phyloP scores from a whole-genome alignment of 2,797 vertebrate genomes.

The Epinephelus coioides region DNA sequence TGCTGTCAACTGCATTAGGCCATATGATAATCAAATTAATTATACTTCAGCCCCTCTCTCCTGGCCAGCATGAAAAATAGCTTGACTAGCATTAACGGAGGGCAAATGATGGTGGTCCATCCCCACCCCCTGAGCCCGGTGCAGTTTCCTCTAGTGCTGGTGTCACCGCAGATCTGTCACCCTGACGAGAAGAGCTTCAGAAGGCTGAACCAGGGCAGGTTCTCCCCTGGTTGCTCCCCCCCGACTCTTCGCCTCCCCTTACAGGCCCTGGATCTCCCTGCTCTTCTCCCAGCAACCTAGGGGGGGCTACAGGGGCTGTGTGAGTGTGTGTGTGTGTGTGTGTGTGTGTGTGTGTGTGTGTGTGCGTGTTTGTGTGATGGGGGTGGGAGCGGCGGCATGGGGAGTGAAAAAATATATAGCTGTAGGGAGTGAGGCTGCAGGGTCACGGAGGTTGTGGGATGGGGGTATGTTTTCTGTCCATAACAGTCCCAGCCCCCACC shows the following conservation, averaged over 20 bases:
- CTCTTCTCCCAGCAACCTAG: constrained; percentile 74
- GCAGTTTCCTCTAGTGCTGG: constrained; percentile 85
- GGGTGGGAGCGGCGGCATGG: constrained; percentile 41
- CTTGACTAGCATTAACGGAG: constrained; percentile 87
- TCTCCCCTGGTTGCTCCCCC: constrained; percentile 81
- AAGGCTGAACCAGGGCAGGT: constrained; percentile 86
- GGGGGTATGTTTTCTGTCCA: constrained; percentile 84
- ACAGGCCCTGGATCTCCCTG: constrained; percentile 80
- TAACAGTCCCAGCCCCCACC: constrained; percentile 68
- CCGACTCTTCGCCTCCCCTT: background rate
- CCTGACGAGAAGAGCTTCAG: constrained; percentile 87
- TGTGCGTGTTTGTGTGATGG: constrained; percentile 48
- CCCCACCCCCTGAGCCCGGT: constrained; percentile 80
- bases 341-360: constrained; percentile 51
- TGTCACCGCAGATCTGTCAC: constrained; percentile 89
- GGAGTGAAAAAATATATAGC: constrained; percentile 74
- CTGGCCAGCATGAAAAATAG: constrained; percentile 83
- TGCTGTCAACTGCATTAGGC: constrained; percentile 88
- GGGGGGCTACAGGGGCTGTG: constrained; percentile 61
- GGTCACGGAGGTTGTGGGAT: constrained; percentile 77
- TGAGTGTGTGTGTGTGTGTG: constrained; percentile 35
- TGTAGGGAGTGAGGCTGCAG: constrained; percentile 79
- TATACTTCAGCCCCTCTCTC: constrained; percentile 85
- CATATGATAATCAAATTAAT: constrained; percentile 91
- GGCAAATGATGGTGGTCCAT: constrained; percentile 84